phyloP scores from a whole-genome alignment of 1,140 invertebrate genomes.

The Neomicropteryx cornuta region DNA sequence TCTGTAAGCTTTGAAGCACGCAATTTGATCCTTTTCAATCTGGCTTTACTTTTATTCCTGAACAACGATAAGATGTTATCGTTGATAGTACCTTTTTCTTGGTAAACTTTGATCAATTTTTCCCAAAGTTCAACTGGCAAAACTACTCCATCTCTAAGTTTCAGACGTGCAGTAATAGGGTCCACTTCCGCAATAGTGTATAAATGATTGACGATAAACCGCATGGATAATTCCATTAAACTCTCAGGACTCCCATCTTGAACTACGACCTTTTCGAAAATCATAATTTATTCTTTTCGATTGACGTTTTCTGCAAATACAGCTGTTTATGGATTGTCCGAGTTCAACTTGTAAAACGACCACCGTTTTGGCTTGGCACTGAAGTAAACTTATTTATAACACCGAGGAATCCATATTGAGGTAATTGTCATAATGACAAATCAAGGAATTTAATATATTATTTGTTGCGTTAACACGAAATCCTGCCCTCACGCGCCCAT shows the following conservation, averaged over 20 bases:
- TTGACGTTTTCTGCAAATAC: no score
- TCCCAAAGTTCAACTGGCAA: conserved; percentile 33
- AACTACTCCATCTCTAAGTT: conserved; percentile 25
- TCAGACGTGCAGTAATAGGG: conserved; percentile 18
- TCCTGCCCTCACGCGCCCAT: no score
- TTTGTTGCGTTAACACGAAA: no score
- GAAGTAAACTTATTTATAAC: no score
- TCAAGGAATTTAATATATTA: no score
- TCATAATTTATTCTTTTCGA: no score
- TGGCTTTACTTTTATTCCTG: conserved; percentile 49
- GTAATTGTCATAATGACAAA: no score
- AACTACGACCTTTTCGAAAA: no score
- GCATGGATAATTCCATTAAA: conserved; percentile 24
- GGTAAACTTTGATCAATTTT: conserved; percentile 46
- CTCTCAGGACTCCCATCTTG: conserved; percentile 23
- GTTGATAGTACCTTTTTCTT: conserved; percentile 45
- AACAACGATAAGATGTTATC: conserved; percentile 64
- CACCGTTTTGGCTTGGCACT: no score
- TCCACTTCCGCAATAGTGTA: conserved; percentile 23
- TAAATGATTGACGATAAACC: conserved; percentile 23
- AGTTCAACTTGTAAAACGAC: no score
- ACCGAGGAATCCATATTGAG: no score
- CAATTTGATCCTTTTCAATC: conserved; percentile 58
- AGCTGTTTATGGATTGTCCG: no score
- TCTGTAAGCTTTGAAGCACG: conserved; percentile 58